Conservation (phyloP, 2,113 vertebrate genomes). For the Syngnathus scovelli region DNA sequence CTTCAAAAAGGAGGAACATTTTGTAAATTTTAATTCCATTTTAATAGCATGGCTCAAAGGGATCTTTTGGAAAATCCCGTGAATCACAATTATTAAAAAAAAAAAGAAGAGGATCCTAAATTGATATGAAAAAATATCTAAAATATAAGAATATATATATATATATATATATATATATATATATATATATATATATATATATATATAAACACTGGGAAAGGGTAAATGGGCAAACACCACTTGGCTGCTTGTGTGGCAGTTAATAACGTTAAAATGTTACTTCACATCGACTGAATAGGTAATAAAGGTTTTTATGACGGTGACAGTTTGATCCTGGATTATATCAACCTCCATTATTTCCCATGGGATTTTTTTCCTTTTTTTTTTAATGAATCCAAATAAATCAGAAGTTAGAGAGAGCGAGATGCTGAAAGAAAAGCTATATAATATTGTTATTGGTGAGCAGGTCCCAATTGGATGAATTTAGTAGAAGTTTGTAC, state of each 20-base stretch:
- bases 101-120: too few relatives aligned
- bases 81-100: too few relatives aligned
- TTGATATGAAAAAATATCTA: too few relatives aligned
- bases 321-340: neutral
- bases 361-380: neutral
- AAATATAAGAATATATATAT: too few relatives aligned
- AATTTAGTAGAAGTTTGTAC: neutral
- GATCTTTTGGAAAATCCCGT: too few relatives aligned
- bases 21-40: neutral
- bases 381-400: neutral
- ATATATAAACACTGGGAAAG: too few relatives aligned
- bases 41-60: too few relatives aligned
- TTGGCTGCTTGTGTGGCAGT: neutral
- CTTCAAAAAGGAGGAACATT: too few relatives aligned
- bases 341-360: neutral
- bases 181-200: too few relatives aligned
- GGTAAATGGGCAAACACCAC: too few relatives aligned
- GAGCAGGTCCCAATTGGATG: slow-evolving; percentile 26
- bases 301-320: slow-evolving; percentile 1
- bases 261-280: neutral
- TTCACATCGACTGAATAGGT: neutral
- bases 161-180: too few relatives aligned
- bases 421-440: slow-evolving; percentile 5
- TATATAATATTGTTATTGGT: slow-evolving; percentile 26
- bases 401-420: neutral